Evolutionary conservation across 2,888 invertebrate genomes (phyloP), one percentile per base, ranked within the genome.

Genomic region (Chydorus sphaericus): DNA sequence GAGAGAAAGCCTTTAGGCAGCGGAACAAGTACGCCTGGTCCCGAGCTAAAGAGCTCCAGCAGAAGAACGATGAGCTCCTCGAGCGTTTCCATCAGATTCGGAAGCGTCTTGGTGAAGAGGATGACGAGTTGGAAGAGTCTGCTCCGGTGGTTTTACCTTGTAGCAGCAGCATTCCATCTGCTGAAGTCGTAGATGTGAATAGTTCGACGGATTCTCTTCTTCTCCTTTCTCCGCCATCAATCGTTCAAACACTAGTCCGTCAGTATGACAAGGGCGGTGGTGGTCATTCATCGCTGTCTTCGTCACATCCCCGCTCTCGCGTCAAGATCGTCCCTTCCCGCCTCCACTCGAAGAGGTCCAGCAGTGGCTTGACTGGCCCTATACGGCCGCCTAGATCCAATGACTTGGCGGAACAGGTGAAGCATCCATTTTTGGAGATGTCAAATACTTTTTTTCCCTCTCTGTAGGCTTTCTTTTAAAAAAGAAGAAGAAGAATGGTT

Each of bases 261-360:
- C 55, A 48, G 16, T 55, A 52, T 26, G 36, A 52, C 52, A 36
- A 23, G n/a, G 31, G 33, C 10, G 52, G 26, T 14, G 14, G 11
- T 39, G 16, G 7, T n/a, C n/a, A n/a, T n/a, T n/a, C n/a, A n/a
- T n/a, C n/a, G n/a, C n/a, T n/a, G n/a, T n/a, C n/a, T n/a, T n/a
- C n/a, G n/a, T n/a, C n/a, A 14, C 44, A 44, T 1, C 31, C 30
- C 16, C 31, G 36, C 10, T 18, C 52, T 29, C 51, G 52, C 3
- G 56, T 39, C 38, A 56, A 56, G 51, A 56, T 56, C 38, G 48
- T 53, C 11, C 56, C 56, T n/a, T 56, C 56, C 4, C 37, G 56
- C 16, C 53, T 56, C 44, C 20, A 31, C 33, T 52, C 39, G 31
- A 53, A 48, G 8, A 26, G 56, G 16, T 44, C 44, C 8, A 26